Evolutionary conservation across 2,113 vertebrate genomes (phyloP), one percentile per base, ranked within the genome.

Genomic region (Oriolus oriolus): DNA sequence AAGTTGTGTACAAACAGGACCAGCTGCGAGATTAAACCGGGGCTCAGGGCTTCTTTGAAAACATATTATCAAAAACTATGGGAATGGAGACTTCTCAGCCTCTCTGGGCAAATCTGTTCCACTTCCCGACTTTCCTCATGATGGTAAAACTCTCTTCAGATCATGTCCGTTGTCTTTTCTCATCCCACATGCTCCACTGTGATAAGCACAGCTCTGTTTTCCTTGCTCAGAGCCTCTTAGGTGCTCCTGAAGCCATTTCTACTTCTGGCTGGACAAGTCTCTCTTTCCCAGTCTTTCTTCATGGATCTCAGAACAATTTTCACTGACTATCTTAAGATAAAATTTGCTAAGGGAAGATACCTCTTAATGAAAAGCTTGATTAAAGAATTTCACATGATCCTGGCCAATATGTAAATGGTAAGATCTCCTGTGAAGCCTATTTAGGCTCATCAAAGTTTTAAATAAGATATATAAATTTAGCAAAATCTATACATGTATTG

Each of bases 131-230:
- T 77, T 77, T 66, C 11, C 13, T 73, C 21, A 65, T 8, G 1
- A 2, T 52, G 45, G 21, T 13, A 61, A 56, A 89, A 31, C 6
- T 42, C 52, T 15, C 21, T 92, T 78, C 44, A 59, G 7, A 10
- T 41, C 45, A 19, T 31, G 14, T 33, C 14, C 8, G 3, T 16
- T 35, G 31, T 15, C 13, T 66, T 63, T 84, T 66, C 19, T 28
- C 1, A 0, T 41, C 9, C 23, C 22, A 8, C 2, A 17, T 45
- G 7, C 9, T 65, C 7, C 21, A 23, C 8, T 45, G 37, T 42
- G 47, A 71, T 41, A 77, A 76, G 8, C 3, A 33, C 11, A 35
- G 5, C 4, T 45, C 13, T 30, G 3, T 31, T 65, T n/a, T 61
- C 24, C 27, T 56, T 70, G 16, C 61, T 63, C 19, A 66, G 56